Percentiles rank a stretch among this genome's conserved stretches.
Evolutionary conservation across 2,888 invertebrate species (phyloP).

Genomic region (Drosophila melanosoma): DNA sequence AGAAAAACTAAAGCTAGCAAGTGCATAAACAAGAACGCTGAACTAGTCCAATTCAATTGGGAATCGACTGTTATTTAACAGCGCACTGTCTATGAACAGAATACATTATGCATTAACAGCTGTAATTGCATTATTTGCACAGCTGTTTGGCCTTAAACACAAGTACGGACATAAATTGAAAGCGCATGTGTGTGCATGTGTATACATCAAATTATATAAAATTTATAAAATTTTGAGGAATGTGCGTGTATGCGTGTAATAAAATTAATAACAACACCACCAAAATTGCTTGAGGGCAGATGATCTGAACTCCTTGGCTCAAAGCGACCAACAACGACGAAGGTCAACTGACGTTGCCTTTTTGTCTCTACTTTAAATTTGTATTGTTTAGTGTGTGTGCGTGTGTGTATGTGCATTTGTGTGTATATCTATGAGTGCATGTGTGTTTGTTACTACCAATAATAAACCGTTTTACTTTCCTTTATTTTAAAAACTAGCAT

Average conservation of each 20-base stretch:
- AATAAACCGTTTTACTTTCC: constrained; percentile 32
- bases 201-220: constrained; percentile 53
- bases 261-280: constrained; percentile 14
- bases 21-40: constrained; percentile 50
- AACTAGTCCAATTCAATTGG: constrained; percentile 51
- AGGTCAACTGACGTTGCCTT: constrained; percentile 56
- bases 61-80: constrained; percentile 49
- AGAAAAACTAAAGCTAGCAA: constrained; percentile 38
- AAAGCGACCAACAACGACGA: constrained; percentile 39
- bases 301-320: constrained; percentile 22
- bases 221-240: constrained; percentile 35
- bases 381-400: constrained; percentile 18
- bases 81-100: constrained; percentile 27
- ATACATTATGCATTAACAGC: constrained; percentile 53
- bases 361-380: constrained; percentile 34
- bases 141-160: constrained; percentile 44
- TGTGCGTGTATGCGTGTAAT: constrained; percentile 10
- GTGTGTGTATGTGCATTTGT: neutral
- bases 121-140: constrained; percentile 60
- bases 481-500: constrained; percentile 36
- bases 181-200: constrained; percentile 10
- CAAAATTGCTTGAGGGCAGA: constrained; percentile 13
- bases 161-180: constrained; percentile 6
- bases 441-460: constrained; percentile 4
- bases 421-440: neutral